Evolutionary conservation across 1,140 invertebrate species (phyloP).

Genomic region (Acromyrmex charruanus): DNA sequence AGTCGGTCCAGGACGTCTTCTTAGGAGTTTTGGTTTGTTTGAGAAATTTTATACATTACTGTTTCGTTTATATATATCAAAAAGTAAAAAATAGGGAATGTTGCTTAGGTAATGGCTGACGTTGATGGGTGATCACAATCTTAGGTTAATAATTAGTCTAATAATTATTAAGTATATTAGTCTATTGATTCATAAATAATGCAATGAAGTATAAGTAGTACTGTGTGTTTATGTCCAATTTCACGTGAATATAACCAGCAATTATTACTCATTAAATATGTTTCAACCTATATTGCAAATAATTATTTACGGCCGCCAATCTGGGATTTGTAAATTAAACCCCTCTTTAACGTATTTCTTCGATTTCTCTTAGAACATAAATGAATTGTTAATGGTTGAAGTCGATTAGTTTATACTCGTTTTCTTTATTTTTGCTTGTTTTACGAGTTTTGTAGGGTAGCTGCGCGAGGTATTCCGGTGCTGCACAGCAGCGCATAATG

Average conservation of each 20-base stretch:
- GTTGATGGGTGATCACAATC: slow-evolving; percentile 86
- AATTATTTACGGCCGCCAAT: slow-evolving; percentile 77
- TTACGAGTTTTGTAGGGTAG: slow-evolving; percentile 68
- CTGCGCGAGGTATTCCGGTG: slow-evolving; percentile 80
- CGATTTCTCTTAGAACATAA: slow-evolving; percentile 60
- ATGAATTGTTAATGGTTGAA: slow-evolving; percentile 59
- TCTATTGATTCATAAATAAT: slow-evolving; percentile 87
- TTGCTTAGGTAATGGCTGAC: slow-evolving; percentile 84
- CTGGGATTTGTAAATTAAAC: slow-evolving; percentile 49
- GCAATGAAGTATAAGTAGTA: slow-evolving; percentile 87
- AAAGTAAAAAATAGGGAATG: slow-evolving; percentile 74
- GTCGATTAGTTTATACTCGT: slow-evolving; percentile 59
- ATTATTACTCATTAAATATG: slow-evolving; percentile 87
- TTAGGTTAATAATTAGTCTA: slow-evolving; percentile 86
- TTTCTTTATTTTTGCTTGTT: slow-evolving; percentile 64
- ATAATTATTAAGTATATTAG: slow-evolving; percentile 87
- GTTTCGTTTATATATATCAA: slow-evolving; percentile 79
- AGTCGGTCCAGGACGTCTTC: slow-evolving; percentile 79
- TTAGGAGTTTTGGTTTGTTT: slow-evolving; percentile 65
- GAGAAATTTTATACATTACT: slow-evolving; percentile 78
- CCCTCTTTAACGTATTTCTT: slow-evolving; percentile 70
- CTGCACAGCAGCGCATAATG: slow-evolving; percentile 80
- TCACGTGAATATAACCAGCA: slow-evolving; percentile 86
- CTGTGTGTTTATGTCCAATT: slow-evolving; percentile 87
- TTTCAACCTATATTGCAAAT: slow-evolving; percentile 85